Conservation (phyloP, 2,113 vertebrate genomes). For the Chaenocephalus aceratus region DNA sequence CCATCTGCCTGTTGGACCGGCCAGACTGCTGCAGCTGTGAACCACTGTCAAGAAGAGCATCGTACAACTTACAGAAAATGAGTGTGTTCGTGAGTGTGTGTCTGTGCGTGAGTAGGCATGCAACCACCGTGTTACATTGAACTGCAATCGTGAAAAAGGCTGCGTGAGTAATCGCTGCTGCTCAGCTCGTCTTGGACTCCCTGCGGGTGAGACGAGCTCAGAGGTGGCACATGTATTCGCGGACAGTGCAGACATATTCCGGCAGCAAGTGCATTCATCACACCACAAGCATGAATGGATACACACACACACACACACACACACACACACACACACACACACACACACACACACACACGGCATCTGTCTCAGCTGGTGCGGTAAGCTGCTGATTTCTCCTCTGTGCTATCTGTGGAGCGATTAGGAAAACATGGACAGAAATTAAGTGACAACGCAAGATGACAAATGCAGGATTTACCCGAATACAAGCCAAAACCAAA, state of each 20-base stretch:
- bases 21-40: conserved; percentile 14
- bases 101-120: not conserved
- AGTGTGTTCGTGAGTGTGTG: not conserved
- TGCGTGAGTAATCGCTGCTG: conserved; percentile 52
- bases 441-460: conserved; percentile 3
- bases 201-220: conserved; percentile 28
- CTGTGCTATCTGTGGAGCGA: conserved; percentile 19
- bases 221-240: conserved; percentile 42
- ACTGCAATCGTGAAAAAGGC: conserved; percentile 39
- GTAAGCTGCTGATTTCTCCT: conserved; percentile 10
- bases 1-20: conserved; percentile 49
- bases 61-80: not conserved
- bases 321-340: too few relatives aligned
- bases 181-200: conserved; percentile 32
- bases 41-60: conserved; percentile 26
- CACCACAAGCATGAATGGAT: conserved; percentile 8
- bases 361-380: conserved; percentile 12
- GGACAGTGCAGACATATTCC: conserved; percentile 21
- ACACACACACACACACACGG: too few relatives aligned
- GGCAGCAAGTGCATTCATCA: conserved; percentile 31
- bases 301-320: not conserved
- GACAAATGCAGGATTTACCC: not conserved
- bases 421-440: conserved; percentile 6
- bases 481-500: conserved; percentile 1
- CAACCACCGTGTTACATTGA: conserved; percentile 19